These are phyloP conservation scores for Pachyrhynchus sulphureomaculatus DNA, from an alignment of 1,140 invertebrate species.

Conservation along the genomic window DNA sequence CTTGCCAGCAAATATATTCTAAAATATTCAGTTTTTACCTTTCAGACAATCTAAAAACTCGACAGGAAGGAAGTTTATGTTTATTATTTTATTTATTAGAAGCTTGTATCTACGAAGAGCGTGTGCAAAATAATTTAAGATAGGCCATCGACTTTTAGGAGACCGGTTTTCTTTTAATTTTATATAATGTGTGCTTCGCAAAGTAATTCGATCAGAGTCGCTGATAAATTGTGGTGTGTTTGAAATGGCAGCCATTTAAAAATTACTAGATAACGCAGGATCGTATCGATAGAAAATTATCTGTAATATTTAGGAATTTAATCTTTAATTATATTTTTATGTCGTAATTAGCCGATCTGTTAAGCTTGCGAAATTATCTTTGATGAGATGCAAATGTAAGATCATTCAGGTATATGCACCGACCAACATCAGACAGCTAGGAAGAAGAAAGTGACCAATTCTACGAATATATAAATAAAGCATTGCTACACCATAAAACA, in stretches of 20 bases:
- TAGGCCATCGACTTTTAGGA: conserved; percentile 34
- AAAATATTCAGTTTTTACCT: too few relatives aligned
- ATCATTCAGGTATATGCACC: too few relatives aligned
- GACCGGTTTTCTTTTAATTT: conserved; percentile 36
- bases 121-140: conserved; percentile 41
- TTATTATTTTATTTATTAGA: conserved; percentile 41
- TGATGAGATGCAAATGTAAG: too few relatives aligned
- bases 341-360: too few relatives aligned
- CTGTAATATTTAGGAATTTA: too few relatives aligned
- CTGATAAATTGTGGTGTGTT: conserved; percentile 33
- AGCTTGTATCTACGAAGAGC: conserved; percentile 28
- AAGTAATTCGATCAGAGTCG: conserved; percentile 28
- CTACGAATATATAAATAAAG: too few relatives aligned
- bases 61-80: conserved; percentile 40
- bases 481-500: too few relatives aligned
- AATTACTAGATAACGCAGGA: conserved; percentile 1
- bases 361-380: too few relatives aligned
- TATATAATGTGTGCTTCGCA: conserved; percentile 29
- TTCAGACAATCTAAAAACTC: conserved; percentile 14
- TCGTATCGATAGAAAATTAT: background rate
- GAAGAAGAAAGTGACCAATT: too few relatives aligned
- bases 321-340: too few relatives aligned
- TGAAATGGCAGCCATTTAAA: conserved; percentile 18
- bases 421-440: too few relatives aligned
- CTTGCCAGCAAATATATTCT: too few relatives aligned